Evolutionary conservation across 1,140 invertebrate genomes (phyloP).

Genomic region (Palaemon carinicauda): DNA sequence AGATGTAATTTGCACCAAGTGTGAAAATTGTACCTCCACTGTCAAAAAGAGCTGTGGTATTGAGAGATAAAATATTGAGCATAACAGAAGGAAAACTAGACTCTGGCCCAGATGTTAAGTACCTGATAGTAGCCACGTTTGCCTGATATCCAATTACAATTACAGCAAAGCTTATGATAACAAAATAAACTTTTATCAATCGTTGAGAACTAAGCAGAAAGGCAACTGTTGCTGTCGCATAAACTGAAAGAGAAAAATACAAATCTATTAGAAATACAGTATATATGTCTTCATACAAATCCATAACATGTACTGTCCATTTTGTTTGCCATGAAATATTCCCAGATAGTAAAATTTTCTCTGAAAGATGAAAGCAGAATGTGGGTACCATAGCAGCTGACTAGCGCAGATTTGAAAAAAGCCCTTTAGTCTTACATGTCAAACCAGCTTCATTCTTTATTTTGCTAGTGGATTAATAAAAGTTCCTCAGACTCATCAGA

Average conservation of each 20-base stretch:
- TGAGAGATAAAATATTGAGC: conserved; percentile 21
- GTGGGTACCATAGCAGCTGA: too few species aligned
- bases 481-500: too few species aligned
- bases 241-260: conserved; percentile 28
- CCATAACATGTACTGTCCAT: not conserved
- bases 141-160: conserved; percentile 34
- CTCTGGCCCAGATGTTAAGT: conserved; percentile 21
- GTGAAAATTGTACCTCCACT: conserved; percentile 24
- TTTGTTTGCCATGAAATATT: too few species aligned
- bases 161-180: conserved; percentile 28
- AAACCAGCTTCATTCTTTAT: too few species aligned
- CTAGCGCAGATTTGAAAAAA: too few species aligned
- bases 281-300: not conserved
- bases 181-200: conserved; percentile 31
- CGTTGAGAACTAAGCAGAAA: conserved; percentile 44
- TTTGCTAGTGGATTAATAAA: too few species aligned
- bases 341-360: too few species aligned
- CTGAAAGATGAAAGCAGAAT: too few species aligned
- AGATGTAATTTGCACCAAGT: conserved; percentile 17
- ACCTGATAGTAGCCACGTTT: conserved; percentile 26
- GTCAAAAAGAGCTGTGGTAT: conserved; percentile 25
- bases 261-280: not conserved
- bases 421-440: too few species aligned
- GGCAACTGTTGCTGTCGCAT: conserved; percentile 25
- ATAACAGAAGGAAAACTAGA: conserved; percentile 17